Base-by-base conservation (phyloP, 2,888 invertebrate species). In the Caenorhabditis drosophilae region DNA sequence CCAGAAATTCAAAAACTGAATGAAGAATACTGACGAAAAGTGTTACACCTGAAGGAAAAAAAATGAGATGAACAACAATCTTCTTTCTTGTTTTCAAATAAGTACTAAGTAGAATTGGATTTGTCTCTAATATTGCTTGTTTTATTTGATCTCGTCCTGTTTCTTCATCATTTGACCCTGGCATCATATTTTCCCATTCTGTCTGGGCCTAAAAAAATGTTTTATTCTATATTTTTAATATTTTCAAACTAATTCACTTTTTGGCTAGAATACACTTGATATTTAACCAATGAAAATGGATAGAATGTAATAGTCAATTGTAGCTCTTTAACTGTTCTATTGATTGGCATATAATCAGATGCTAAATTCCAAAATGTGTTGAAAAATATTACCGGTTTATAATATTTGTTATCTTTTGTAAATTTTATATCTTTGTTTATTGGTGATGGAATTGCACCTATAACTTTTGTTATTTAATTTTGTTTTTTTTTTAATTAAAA, bases 361-460 rank as follows among this genome's bases (percentile, higher is more conserved):
- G 92, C 90, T 88, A 99, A 90, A 84, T 99, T 99, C 98, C 98
- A 99, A 85, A 95, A 99, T 79, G 96, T 95, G 87, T 99, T 99
- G 62, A 92, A 87, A 84, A 91, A 96, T 42, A 98, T 86, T 42
- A 96, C 91, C 4, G 98, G 98, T 79, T 92, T 91, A 85, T 99
- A 99, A 36, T 89, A 88, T 80, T 89, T 89, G 6, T 91, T 91
- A 67, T 89, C 89, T 16, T 91, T 90, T 25, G 92, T 88, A 59
- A 83, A 83, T 45, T 63, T 63, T 9, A 75, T 57, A 16, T 67
- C 60, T 40, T 70, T 66, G 38, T 66, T 69, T 1, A 76, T 56
- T n/a, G 74, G 76, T 0, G 73, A 38, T 1, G 76, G 76, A 12
- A 74, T 61, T 4, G 62, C 20, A 12, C 74, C 73, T 46, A 22